phyloP scores from a whole-genome alignment of 2,113 vertebrate genomes.

The Gobius niger region DNA sequence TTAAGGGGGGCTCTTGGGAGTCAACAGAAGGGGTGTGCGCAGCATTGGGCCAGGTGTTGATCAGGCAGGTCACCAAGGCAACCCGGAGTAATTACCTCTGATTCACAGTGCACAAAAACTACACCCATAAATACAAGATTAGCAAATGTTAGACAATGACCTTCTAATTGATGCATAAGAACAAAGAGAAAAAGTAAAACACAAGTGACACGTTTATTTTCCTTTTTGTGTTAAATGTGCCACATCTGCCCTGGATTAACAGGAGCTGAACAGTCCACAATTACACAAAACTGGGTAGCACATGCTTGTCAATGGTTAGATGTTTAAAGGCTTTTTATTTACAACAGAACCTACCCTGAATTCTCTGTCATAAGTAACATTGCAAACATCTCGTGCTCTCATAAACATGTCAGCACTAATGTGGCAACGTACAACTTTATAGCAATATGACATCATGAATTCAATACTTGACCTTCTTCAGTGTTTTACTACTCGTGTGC shows the following conservation, averaged over 20 bases:
- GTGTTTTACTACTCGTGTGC: constrained; percentile 2
- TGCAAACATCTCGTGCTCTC: constrained; percentile 21
- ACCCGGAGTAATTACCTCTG: constrained; percentile 53
- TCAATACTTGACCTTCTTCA: constrained; percentile 2
- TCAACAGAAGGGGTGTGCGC: constrained; percentile 14
- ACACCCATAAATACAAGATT: neutral
- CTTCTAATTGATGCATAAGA: neutral
- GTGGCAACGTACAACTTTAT: constrained; percentile 4
- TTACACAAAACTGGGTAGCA: constrained; percentile 39
- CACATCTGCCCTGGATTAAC: constrained; percentile 67
- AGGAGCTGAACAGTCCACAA: constrained; percentile 48
- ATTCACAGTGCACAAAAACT: constrained; percentile 30
- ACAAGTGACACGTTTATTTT: constrained; percentile 29
- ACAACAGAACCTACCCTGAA: constrained; percentile 29
- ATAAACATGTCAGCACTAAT: neutral
- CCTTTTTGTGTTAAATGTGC: constrained; percentile 38
- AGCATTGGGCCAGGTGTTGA: constrained; percentile 48
- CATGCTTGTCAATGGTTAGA: constrained; percentile 28
- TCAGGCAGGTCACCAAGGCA: constrained; percentile 51
- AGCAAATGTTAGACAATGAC: neutral
- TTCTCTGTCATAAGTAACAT: constrained; percentile 20
- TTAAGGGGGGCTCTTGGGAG: constrained; percentile 38
- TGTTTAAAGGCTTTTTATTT: constrained; percentile 46
- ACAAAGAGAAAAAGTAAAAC: constrained; percentile 5
- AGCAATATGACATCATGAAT: neutral